Percentiles rank a stretch among this genome's conserved stretches.
Evolutionary conservation across 2,113 vertebrate species (phyloP).

Genomic region (Speoplatyrhinus poulsoni): DNA sequence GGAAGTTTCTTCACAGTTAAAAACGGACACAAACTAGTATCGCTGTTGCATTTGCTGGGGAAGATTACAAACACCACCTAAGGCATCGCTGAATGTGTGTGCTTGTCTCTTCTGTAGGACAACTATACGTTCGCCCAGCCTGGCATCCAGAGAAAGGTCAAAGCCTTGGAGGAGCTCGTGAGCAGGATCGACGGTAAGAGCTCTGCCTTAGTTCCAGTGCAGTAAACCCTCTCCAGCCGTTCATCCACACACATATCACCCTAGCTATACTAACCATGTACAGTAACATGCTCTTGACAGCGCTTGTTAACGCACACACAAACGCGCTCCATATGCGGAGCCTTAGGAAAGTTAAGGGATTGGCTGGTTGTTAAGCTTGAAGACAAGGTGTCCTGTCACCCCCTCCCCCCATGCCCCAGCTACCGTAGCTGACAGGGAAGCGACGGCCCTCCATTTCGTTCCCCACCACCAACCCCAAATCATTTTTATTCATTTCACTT

Average conservation of each 20-base stretch:
- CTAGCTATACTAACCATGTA: slow-evolving; percentile 1
- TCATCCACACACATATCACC: slow-evolving; percentile 22
- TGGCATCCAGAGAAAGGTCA: slow-evolving; percentile 96
- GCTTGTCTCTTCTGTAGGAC: slow-evolving; percentile 79
- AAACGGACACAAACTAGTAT: no score
- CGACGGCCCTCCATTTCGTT: neutral
- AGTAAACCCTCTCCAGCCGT: neutral
- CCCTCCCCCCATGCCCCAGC: neutral
- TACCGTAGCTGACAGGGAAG: neutral
- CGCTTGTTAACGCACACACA: neutral
- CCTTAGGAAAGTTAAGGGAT: neutral
- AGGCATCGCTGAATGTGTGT: slow-evolving; percentile 14
- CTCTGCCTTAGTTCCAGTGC: slow-evolving; percentile 8
- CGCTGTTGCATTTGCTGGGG: no score
- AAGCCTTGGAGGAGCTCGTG: slow-evolving; percentile 91
- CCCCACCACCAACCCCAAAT: neutral
- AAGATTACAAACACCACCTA: no score
- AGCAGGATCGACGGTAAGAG: slow-evolving; percentile 95
- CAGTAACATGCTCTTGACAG: no score
- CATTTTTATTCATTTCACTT: neutral
- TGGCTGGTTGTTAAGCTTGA: neutral
- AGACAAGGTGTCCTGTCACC: neutral
- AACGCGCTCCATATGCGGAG: neutral
- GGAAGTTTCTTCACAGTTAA: no score
- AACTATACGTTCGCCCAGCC: slow-evolving; percentile 98